Conservation (phyloP, 2,888 invertebrate species). For the Mimumesa dahlbomi region DNA sequence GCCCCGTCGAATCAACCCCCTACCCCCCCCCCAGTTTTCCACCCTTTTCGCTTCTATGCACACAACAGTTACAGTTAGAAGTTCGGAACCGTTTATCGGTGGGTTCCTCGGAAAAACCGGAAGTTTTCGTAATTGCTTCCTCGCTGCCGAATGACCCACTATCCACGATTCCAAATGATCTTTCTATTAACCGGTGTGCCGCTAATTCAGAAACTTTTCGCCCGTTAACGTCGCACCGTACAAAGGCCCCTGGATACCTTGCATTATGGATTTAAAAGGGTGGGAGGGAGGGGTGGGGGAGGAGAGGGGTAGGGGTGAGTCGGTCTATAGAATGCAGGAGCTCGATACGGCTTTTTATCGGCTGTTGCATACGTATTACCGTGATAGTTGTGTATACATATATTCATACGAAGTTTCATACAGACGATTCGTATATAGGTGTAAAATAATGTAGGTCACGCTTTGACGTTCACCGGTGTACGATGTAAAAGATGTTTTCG, state of each 20-base stretch:
- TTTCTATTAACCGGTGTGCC: constrained; percentile 7
- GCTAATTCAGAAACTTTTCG: neutral
- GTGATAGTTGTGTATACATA: neutral
- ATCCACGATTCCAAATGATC: constrained; percentile 15
- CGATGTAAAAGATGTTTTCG: constrained; percentile 4
- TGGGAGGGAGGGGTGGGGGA: no score
- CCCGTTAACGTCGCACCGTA: neutral
- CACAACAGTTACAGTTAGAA: constrained; percentile 22
- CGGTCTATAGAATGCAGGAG: neutral
- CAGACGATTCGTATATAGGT: neutral
- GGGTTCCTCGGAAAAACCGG: constrained; percentile 7
- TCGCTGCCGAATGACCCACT: neutral
- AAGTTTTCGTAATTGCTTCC: constrained; percentile 40
- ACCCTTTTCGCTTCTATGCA: no score
- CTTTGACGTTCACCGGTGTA: constrained; percentile 13
- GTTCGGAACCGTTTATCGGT: constrained; percentile 25
- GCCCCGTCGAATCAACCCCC: neutral
- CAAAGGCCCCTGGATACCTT: no score
- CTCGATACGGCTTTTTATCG: neutral
- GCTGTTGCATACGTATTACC: neutral
- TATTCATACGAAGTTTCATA: neutral
- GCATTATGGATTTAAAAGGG: no score
- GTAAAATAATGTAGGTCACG: constrained; percentile 10
- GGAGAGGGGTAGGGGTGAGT: no score
- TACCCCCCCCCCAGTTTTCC: neutral